phyloP scores from a whole-genome alignment of 2,113 vertebrate species.

The Myotis davidii region DNA sequence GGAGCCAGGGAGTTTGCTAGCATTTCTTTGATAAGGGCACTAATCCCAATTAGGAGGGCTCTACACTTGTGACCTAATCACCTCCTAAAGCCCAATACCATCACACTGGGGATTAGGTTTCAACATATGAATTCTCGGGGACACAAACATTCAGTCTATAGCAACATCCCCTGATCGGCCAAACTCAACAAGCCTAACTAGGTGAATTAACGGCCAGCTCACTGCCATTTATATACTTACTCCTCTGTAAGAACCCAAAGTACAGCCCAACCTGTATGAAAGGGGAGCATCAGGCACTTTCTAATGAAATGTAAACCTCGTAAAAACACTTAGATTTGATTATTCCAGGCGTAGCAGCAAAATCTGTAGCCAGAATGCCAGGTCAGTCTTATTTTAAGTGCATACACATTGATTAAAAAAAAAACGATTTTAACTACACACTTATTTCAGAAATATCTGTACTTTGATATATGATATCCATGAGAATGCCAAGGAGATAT shows the following conservation, averaged over 20 bases:
- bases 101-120: neutral
- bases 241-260: neutral
- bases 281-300: neutral
- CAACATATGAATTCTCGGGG: neutral
- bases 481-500: slow-evolving; percentile 31
- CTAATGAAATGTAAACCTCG: slow-evolving; percentile 59
- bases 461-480: neutral
- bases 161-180: neutral
- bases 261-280: neutral
- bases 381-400: slow-evolving; percentile 15
- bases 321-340: slow-evolving; percentile 60
- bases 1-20: rapidly evolving
- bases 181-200: neutral
- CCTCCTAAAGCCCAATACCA: neutral
- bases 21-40: neutral
- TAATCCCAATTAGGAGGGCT: neutral
- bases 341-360: slow-evolving; percentile 33
- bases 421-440: slow-evolving; percentile 34
- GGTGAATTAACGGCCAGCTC: neutral
- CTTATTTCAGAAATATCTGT: slow-evolving; percentile 50
- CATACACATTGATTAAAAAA: slow-evolving; percentile 59
- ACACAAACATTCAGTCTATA: neutral
- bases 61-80: neutral
- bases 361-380: slow-evolving; percentile 4
- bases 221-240: neutral